Base-by-base conservation (phyloP, 2,797 vertebrate species). In the Aulostomus chinensis region DNA sequence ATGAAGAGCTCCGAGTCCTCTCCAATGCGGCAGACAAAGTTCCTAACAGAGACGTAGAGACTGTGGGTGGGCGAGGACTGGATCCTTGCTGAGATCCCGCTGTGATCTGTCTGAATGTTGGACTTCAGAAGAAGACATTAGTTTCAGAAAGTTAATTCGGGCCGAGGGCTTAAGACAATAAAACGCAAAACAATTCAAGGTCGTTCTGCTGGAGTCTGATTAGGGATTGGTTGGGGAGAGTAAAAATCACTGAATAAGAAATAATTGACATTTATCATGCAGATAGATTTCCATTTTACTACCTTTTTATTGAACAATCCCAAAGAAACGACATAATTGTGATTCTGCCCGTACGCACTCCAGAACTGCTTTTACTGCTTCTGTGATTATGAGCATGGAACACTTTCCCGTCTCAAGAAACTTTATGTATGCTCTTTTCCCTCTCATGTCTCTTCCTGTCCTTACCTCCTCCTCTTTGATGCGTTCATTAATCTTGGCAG, bases 1-100 rank as follows among this genome's bases (percentile, higher is more conserved):
- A 99, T 99, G 59, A 99, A 99, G 63, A 99, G 95, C 46, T 99
- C 96, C 0, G 97, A 94, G 58, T 99, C 97, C 74, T 99, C 97
- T 14, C 96, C 96, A n/a, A 99, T 98, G 33, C 95, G 91, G 77
- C 96, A 99, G 10, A 99, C 96, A 59, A 99, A 99, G 82, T 99
- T 99, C 58, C 96, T 88, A 76, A 99, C 94, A n/a, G 96, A 98
- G 26, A 99, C 97, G 0, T 98, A 99, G 1, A 99, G 92, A 72
- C 97, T 96, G 88, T 98, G 94, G 0, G 97, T 97, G 22, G 97
- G 97, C 3, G 95, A 97, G 2, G 94, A 94, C 53, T 95, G 93
- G 74, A 95, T 90, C n/a, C 96, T 85, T 3, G 94, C 93, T 7
- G 93, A 95, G 0, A 91, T 92, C 9, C 91, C 94, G 0, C 93